These are phyloP conservation scores for Drusus annulatus DNA, from an alignment of 1,140 invertebrate species.

Conservation along the genomic window DNA sequence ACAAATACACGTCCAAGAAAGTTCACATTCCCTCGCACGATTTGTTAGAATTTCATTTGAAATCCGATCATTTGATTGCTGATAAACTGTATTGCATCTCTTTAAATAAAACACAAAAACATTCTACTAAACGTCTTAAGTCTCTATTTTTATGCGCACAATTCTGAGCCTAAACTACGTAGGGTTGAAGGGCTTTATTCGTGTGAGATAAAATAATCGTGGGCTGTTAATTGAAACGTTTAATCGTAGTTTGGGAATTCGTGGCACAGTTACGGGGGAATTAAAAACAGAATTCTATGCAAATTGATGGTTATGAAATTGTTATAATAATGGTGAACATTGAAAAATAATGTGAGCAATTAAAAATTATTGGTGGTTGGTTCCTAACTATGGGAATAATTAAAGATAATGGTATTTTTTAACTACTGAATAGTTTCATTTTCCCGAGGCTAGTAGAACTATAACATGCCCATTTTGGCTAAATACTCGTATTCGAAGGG, in stretches of 20 bases:
- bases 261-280: no score
- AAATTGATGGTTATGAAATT: no score
- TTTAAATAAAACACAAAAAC: constrained; percentile 11
- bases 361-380: no score
- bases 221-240: constrained; percentile 38
- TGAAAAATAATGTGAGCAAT: no score
- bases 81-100: constrained; percentile 49
- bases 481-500: no score
- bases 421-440: no score
- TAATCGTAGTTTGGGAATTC: constrained; percentile 1
- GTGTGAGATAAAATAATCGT: neutral
- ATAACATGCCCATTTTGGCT: no score
- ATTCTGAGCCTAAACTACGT: neutral
- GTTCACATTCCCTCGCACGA: neutral
- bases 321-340: no score
- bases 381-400: no score
- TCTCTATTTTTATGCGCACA: neutral
- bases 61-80: constrained; percentile 57
- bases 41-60: constrained; percentile 31
- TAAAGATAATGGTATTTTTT: no score
- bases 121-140: neutral
- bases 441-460: no score
- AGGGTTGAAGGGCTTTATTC: neutral
- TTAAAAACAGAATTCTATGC: no score
- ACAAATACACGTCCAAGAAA: neutral